Conservation (phyloP, 1,140 invertebrate genomes). For the Whitmania pigra region DNA sequence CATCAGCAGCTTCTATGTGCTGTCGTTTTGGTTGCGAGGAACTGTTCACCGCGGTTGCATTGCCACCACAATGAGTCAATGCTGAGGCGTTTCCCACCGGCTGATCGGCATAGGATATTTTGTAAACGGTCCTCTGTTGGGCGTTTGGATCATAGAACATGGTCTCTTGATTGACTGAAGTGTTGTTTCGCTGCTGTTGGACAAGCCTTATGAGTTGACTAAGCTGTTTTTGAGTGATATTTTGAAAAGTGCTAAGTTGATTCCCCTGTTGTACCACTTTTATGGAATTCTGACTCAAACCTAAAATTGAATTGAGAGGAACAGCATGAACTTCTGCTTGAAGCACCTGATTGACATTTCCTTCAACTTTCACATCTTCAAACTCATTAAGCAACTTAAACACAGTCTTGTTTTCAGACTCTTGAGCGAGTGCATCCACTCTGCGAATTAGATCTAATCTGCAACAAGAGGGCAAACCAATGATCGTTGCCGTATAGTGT, state of each 20-base stretch:
- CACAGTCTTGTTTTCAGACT: too few relatives aligned
- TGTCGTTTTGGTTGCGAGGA: constrained; percentile 34
- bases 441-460: too few relatives aligned
- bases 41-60: constrained; percentile 19
- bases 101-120: constrained; percentile 44
- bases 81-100: constrained; percentile 29
- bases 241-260: constrained; percentile 49
- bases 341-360: too few relatives aligned
- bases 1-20: constrained; percentile 37
- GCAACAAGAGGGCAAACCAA: too few relatives aligned
- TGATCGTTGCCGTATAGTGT: too few relatives aligned
- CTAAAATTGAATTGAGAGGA: constrained; percentile 30
- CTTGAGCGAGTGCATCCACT: too few relatives aligned
- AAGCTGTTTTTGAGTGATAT: constrained; percentile 49
- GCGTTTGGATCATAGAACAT: constrained; percentile 48
- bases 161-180: constrained; percentile 39
- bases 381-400: too few relatives aligned
- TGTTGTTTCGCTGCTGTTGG: constrained; percentile 45
- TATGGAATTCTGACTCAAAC: constrained; percentile 53
- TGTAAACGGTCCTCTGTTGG: constrained; percentile 51
- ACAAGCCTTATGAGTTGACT: constrained; percentile 53
- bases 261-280: constrained; percentile 54
- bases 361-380: too few relatives aligned
- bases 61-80: constrained; percentile 24
- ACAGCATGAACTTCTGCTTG: too few relatives aligned